A percentile compares a stretch with the other conserved stretches of the same genome.
phyloP scores from a whole-genome alignment of 2,113 vertebrate genomes.

The Xiphophorus hellerii region DNA sequence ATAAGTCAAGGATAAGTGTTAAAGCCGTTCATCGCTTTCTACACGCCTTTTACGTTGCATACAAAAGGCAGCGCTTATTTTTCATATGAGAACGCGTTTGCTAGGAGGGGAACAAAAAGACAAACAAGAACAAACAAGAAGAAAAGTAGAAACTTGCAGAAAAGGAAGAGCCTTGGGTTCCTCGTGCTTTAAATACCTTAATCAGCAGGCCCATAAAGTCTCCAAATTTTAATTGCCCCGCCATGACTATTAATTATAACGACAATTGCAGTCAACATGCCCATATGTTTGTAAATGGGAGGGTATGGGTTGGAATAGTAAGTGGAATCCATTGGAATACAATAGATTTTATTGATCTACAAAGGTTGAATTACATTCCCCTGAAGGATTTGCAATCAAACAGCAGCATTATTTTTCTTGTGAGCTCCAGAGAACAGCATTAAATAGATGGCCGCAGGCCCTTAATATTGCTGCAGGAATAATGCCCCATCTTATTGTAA shows the following conservation, averaged over 20 bases:
- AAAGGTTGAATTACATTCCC: constrained; percentile 64
- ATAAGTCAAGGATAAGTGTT: constrained; percentile 71
- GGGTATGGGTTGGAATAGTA: constrained; percentile 70
- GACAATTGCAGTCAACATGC: constrained; percentile 60
- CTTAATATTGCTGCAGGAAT: constrained; percentile 15
- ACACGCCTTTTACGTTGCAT: constrained; percentile 39
- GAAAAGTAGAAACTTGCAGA: constrained; percentile 52
- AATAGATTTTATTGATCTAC: constrained; percentile 69
- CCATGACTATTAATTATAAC: constrained; percentile 80
- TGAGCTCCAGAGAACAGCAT: constrained; percentile 10
- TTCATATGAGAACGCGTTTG: constrained; percentile 46
- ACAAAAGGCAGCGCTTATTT: constrained; percentile 34
- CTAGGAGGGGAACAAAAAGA: constrained; percentile 41
- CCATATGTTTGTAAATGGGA: constrained; percentile 77
- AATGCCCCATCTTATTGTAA: constrained; percentile 10
- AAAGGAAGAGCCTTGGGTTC: constrained; percentile 58
- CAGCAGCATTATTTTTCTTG: constrained; percentile 15
- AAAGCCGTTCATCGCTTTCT: constrained; percentile 50
- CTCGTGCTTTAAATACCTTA: constrained; percentile 76
- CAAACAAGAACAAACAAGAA: constrained; percentile 43
- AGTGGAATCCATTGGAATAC: constrained; percentile 70
- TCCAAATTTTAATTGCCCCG: constrained; percentile 78
- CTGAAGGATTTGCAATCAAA: constrained; percentile 43
- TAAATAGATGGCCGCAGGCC: constrained; percentile 35
- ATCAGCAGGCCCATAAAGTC: constrained; percentile 77